phyloP scores from a whole-genome alignment of 2,797 vertebrate genomes.

The Vultur gryphus region DNA sequence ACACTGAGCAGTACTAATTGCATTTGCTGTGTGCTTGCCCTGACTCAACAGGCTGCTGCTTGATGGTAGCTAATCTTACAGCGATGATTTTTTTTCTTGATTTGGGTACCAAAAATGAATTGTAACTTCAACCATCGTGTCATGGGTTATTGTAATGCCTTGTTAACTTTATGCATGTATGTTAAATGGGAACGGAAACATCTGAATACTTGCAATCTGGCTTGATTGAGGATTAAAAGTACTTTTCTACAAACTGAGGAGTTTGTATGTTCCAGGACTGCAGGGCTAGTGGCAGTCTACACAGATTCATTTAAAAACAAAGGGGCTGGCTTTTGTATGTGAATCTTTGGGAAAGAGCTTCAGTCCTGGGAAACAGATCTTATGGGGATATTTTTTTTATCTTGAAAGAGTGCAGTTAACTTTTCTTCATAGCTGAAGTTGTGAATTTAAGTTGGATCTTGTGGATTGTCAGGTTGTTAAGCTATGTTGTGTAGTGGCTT shows the following conservation, averaged over 20 bases:
- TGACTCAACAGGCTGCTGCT: slow-evolving; percentile 27
- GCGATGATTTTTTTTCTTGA: neutral
- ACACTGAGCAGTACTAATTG: slow-evolving; percentile 3
- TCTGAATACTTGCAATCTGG: slow-evolving; percentile 27
- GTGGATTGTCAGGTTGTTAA: neutral
- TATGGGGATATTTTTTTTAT: neutral
- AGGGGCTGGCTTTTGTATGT: neutral
- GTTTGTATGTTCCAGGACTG: slow-evolving; percentile 9
- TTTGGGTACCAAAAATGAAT: slow-evolving; percentile 7
- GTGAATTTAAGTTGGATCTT: neutral
- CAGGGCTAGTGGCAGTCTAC: neutral
- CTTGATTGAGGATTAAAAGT: slow-evolving; percentile 59
- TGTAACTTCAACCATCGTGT: slow-evolving; percentile 26
- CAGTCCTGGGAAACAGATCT: neutral
- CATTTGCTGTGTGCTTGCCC: slow-evolving; percentile 31
- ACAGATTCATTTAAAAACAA: neutral
- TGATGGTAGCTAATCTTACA: neutral
- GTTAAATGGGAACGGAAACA: slow-evolving; percentile 52
- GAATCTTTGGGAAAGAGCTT: neutral
- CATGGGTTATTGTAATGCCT: slow-evolving; percentile 45
- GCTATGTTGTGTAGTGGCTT: neutral
- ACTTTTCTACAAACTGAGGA: slow-evolving; percentile 39
- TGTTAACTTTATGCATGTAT: slow-evolving; percentile 53
- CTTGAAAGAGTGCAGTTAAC: neutral
- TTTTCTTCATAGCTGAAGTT: neutral